Conservation (phyloP, 1,140 invertebrate species). For the Apis cerana region DNA sequence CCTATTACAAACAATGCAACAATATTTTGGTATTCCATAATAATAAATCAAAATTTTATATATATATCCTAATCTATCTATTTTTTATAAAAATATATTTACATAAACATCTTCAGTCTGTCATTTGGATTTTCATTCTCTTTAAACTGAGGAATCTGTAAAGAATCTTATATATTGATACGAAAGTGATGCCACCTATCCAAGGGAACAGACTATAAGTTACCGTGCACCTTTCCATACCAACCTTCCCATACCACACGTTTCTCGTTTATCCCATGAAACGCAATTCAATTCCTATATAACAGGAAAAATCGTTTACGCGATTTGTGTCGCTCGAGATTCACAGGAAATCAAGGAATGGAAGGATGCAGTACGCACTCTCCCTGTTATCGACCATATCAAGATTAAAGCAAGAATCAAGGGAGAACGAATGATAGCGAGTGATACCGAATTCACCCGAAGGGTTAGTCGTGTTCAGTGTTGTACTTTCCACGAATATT, state of each 20-base stretch:
- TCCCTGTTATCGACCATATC: slow-evolving; percentile 73
- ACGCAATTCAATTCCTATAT: neutral
- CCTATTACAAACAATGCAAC: too few species aligned
- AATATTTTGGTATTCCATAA: too few species aligned
- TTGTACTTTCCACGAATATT: slow-evolving; percentile 46
- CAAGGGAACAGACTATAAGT: neutral
- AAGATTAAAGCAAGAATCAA: slow-evolving; percentile 55
- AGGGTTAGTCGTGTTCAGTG: slow-evolving; percentile 35
- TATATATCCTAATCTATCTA: too few species aligned
- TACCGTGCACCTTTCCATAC: too few species aligned
- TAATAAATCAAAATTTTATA: too few species aligned
- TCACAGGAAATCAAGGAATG: slow-evolving; percentile 30
- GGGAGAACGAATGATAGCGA: slow-evolving; percentile 57
- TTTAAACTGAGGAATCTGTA: too few species aligned
- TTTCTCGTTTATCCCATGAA: neutral
- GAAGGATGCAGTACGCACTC: slow-evolving; percentile 71
- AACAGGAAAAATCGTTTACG: neutral
- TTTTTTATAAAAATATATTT: too few species aligned
- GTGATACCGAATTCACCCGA: slow-evolving; percentile 45
- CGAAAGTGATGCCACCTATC: neutral
- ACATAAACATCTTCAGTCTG: too few species aligned
- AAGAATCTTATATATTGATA: too few species aligned
- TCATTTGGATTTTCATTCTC: too few species aligned
- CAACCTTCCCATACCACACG: neutral
- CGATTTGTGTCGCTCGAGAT: neutral